Conservation (phyloP, 2,113 vertebrate species). For the Phycodurus eques region DNA sequence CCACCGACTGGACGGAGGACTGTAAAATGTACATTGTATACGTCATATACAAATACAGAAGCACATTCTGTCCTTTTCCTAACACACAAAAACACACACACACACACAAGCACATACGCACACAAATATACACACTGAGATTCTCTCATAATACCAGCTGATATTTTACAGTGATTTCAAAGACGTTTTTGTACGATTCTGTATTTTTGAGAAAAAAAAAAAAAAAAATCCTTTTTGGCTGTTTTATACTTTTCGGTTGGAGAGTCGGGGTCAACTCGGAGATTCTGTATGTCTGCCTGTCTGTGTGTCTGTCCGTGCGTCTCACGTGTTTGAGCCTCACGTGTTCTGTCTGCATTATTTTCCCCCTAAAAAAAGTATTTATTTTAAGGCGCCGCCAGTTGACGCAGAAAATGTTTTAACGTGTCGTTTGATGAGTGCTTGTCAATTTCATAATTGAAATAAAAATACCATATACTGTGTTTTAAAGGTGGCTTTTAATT, state of each 20-base stretch:
- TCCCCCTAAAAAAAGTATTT: conserved; percentile 71
- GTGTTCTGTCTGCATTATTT: conserved; percentile 76
- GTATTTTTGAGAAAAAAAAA: conserved; percentile 68
- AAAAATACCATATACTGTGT: conserved; percentile 74
- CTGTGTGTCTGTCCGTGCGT: conserved; percentile 55
- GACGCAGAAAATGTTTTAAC: conserved; percentile 65
- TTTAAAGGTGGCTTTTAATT: conserved; percentile 5
- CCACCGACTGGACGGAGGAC: conserved; percentile 39
- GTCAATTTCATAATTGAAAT: conserved; percentile 77
- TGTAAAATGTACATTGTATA: conserved; percentile 59
- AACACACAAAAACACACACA: conserved; percentile 14
- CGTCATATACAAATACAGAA: conserved; percentile 72
- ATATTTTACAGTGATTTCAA: conserved; percentile 78
- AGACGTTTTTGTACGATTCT: conserved; percentile 75
- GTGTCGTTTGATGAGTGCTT: conserved; percentile 77
- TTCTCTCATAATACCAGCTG: conserved; percentile 77
- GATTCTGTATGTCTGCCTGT: conserved; percentile 63
- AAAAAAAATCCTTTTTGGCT: conserved; percentile 58
- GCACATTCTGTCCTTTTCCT: conserved; percentile 75
- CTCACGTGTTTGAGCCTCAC: conserved; percentile 60
- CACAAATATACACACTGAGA: conserved; percentile 52
- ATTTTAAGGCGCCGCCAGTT: conserved; percentile 72
- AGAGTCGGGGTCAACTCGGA: conserved; percentile 62
- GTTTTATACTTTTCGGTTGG: conserved; percentile 71
- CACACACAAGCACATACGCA: conserved; percentile 31